Percentiles rank a stretch among this genome's conserved stretches.
phyloP scores from a whole-genome alignment of 2,113 vertebrate genomes.

The Cyanoderma ruficeps region DNA sequence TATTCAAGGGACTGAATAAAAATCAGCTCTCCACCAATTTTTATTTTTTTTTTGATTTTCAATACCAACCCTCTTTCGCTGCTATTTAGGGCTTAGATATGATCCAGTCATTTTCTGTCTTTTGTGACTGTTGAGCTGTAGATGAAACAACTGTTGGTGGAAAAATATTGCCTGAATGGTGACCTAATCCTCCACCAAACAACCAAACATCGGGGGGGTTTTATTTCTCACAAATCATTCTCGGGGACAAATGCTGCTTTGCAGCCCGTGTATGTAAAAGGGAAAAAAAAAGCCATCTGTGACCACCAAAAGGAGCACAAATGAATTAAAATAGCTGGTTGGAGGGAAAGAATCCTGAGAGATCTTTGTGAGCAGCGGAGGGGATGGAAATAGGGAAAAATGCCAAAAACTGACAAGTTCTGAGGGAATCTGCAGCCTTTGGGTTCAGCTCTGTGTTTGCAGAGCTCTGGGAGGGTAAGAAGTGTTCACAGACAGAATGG shows the following conservation, averaged over 20 bases:
- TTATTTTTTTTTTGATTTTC: background rate
- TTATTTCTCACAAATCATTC: background rate
- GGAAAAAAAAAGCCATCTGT: background rate
- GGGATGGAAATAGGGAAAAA: background rate
- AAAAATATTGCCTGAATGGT: background rate
- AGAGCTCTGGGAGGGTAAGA: fast-evolving
- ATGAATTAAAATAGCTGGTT: background rate
- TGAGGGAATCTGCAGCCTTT: background rate
- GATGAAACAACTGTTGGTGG: background rate
- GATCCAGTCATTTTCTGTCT: background rate
- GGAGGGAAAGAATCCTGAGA: background rate
- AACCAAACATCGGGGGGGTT: background rate
- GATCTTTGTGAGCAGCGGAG: background rate
- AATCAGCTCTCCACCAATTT: background rate
- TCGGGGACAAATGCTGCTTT: background rate
- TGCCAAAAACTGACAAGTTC: background rate
- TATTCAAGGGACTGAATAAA: background rate
- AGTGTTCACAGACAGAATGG: background rate
- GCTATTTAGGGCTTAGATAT: background rate
- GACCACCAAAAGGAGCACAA: background rate
- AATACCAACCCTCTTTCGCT: background rate
- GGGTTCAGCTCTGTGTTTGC: background rate
- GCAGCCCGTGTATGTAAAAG: background rate
- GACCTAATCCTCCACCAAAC: background rate
- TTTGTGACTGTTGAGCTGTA: background rate